These are phyloP conservation scores for Lepidurus packardi DNA, from an alignment of 1,140 invertebrate genomes.

Conservation along the genomic window DNA sequence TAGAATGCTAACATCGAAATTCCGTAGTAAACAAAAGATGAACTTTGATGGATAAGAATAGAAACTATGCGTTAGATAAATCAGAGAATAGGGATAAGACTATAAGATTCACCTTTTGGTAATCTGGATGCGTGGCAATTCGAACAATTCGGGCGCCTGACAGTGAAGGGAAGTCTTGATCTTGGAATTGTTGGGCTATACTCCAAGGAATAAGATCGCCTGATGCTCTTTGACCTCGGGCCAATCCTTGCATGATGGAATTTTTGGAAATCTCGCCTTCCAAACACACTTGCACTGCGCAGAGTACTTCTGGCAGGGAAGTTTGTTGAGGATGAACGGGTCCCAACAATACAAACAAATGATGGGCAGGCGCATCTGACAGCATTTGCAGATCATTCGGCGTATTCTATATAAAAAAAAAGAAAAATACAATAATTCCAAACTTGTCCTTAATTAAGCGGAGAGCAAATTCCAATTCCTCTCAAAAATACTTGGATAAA, in stretches of 20 bases:
- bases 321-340: conserved; percentile 67
- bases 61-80: not conserved
- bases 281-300: conserved; percentile 86
- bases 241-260: conserved; percentile 69
- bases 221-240: conserved; percentile 77
- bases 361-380: conserved; percentile 96
- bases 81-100: not conserved
- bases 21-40: too few species aligned
- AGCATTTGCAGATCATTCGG: conserved; percentile 99
- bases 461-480: not conserved
- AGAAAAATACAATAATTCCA: too few species aligned
- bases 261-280: conserved; percentile 89
- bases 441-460: too few species aligned
- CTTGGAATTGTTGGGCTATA: conserved; percentile 90
- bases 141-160: conserved; percentile 87
- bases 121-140: conserved; percentile 97
- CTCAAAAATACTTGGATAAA: not conserved
- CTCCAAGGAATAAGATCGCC: conserved; percentile 99
- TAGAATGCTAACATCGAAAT: too few species aligned
- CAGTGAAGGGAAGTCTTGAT: conserved; percentile 84
- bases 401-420: conserved; percentile 64
- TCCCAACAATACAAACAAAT: conserved; percentile 90
- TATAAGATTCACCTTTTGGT: conserved; percentile 67
- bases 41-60: not conserved
- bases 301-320: conserved; percentile 80